phyloP scores from a whole-genome alignment of 1,140 invertebrate genomes.

The Lutraria rhynchaena region DNA sequence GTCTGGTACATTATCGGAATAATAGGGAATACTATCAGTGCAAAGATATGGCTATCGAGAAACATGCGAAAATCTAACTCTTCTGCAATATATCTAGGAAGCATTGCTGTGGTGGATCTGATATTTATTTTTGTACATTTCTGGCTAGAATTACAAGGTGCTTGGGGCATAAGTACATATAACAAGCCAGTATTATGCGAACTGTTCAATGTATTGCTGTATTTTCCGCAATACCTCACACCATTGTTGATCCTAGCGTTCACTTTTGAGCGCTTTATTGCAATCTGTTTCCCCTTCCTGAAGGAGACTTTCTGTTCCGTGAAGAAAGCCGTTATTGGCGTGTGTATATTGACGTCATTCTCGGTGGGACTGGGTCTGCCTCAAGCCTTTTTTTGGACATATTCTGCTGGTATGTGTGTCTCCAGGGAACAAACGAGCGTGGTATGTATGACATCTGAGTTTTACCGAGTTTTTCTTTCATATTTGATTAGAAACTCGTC shows the following conservation, averaged over 20 bases:
- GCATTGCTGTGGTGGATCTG: slow-evolving; percentile 75
- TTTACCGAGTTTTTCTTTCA: too few species aligned
- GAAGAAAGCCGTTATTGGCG: slow-evolving; percentile 86
- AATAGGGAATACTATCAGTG: slow-evolving; percentile 75
- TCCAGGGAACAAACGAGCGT: too few species aligned
- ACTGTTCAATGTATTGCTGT: slow-evolving; percentile 65
- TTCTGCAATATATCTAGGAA: slow-evolving; percentile 79
- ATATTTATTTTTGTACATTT: slow-evolving; percentile 75
- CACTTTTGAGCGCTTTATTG: slow-evolving; percentile 92
- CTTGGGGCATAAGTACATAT: slow-evolving; percentile 65
- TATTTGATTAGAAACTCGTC: too few species aligned
- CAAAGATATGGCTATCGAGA: slow-evolving; percentile 75
- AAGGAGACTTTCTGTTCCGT: slow-evolving; percentile 90
- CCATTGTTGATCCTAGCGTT: slow-evolving; percentile 85
- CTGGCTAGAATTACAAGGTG: slow-evolving; percentile 66
- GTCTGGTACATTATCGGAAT: slow-evolving; percentile 77
- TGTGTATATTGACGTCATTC: slow-evolving; percentile 72
- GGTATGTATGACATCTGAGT: too few species aligned
- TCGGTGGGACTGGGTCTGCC: slow-evolving; percentile 38
- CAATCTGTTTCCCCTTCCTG: slow-evolving; percentile 89
- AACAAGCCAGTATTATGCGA: slow-evolving; percentile 59
- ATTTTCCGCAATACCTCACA: slow-evolving; percentile 63
- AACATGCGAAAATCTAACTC: slow-evolving; percentile 75
- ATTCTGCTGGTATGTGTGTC: neutral
- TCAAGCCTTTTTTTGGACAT: slow-evolving; percentile 62